Conservation (phyloP, 2,888 invertebrate species). For the Morinoia aosen region DNA sequence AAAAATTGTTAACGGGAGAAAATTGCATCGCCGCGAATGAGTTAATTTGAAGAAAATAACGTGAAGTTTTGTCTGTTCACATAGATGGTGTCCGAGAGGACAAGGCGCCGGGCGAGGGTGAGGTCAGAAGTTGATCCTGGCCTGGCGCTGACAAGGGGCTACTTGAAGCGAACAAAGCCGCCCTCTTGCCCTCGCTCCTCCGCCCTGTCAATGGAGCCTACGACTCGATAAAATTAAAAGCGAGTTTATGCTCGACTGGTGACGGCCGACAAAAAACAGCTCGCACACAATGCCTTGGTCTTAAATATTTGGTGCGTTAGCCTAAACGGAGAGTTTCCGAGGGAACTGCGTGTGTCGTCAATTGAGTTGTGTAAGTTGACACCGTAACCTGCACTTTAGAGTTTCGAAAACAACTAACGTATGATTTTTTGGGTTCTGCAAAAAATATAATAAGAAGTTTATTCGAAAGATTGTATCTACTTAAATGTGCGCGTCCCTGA, state of each 20-base stretch:
- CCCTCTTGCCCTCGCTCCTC: neutral
- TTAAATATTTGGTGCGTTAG: neutral
- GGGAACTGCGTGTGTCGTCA: neutral
- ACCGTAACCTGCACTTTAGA: neutral
- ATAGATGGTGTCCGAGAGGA: neutral
- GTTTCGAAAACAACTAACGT: neutral
- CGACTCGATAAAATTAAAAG: constrained; percentile 3
- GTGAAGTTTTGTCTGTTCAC: neutral
- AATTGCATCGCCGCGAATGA: neutral
- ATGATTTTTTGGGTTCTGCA: neutral
- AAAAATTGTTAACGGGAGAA: too few species aligned
- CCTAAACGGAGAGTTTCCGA: neutral
- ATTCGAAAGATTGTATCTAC: neutral
- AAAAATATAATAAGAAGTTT: neutral
- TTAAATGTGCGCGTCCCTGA: neutral
- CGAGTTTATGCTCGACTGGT: neutral
- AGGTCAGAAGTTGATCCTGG: neutral
- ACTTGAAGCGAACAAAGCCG: neutral
- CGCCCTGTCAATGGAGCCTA: neutral
- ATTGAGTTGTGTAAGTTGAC: neutral
- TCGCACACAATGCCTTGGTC: neutral
- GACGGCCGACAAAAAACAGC: neutral
- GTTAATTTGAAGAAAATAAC: neutral
- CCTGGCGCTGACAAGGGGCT: neutral
- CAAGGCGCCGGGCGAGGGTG: neutral